Evolutionary conservation across 92 coral and sea anemone species (phyloP), one percentile per base, ranked within the genome.

Genomic region (Siderastrea radians): DNA sequence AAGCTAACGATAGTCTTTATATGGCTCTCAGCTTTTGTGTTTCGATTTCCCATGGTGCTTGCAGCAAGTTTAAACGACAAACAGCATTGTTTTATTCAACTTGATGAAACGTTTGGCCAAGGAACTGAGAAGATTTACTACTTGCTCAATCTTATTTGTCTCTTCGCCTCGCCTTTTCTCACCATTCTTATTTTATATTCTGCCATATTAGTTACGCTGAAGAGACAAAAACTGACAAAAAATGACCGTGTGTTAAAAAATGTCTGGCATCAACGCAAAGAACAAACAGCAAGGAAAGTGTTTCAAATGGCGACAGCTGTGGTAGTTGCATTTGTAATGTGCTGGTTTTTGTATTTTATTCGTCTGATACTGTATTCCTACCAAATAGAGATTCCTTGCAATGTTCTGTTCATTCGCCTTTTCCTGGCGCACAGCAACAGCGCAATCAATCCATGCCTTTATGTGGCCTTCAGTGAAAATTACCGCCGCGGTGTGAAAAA

Each of bases 271-370:
- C 63, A 58, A 44, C 91, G 77, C 48, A 88, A 74, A 66, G 90
- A 93, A 10, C 50, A 49, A 6, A 68, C 88, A 51, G 91, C 92
- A 58, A 78, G 86, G 6, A 94, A 82, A 50, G 96, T 93, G 3
- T 70, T 91, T 53, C 88, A 73, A 50, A 91, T 93, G 96, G 93
- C 84, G 50, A 60, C 86, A 14, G 89, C 79, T 10, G 96, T 93
- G 1, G 85, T 93, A 8, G 77, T 89, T 6, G 89, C 86, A 10
- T 93, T 93, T 17, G 51, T 93, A 2, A n/a, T 63, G 47, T 93
- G 96, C 13, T 93, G 94, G 96, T 46, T 93, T 48, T 48, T 93
- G 64, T 93, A 91, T 63, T 93, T 93, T 59, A 78, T 93, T 55
- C 86, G 84, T 10, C 79, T 85, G 71, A 78, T 91, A 3, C 53